A percentile compares a stretch with the other conserved stretches of the same genome.
Evolutionary conservation across 2,797 vertebrate species (phyloP).

Genomic region (Scarus forsteni): DNA sequence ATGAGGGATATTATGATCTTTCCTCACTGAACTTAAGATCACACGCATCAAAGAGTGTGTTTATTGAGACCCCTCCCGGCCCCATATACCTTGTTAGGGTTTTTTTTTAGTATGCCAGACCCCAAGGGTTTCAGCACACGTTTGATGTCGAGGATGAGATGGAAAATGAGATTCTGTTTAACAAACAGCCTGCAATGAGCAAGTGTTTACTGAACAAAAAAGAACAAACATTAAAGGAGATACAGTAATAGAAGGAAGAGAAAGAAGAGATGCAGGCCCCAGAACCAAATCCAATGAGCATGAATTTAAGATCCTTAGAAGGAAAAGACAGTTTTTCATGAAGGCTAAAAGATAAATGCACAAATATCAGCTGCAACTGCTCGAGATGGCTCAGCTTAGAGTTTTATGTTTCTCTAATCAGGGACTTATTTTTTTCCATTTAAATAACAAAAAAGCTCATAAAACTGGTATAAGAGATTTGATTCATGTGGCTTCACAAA

Average conservation of each 20-base stretch:
- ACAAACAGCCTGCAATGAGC: conserved; percentile 66
- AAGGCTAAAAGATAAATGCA: neutral
- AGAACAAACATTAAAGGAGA: conserved; percentile 36
- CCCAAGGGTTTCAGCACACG: conserved; percentile 48
- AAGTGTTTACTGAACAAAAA: conserved; percentile 65
- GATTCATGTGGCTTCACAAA: too few relatives aligned
- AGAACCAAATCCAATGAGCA: neutral
- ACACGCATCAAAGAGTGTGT: conserved; percentile 65
- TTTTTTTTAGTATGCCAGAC: conserved; percentile 57
- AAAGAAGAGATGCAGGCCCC: conserved; percentile 4
- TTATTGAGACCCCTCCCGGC: conserved; percentile 63
- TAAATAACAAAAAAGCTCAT: too few relatives aligned
- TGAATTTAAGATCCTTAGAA: conserved; percentile 1
- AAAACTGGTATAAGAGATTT: too few relatives aligned
- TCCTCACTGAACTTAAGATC: conserved; percentile 53
- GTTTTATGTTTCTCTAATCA: too few relatives aligned
- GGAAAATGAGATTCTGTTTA: conserved; percentile 68
- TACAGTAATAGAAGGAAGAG: conserved; percentile 1
- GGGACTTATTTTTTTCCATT: too few relatives aligned
- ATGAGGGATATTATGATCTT: conserved; percentile 34
- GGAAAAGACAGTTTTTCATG: neutral
- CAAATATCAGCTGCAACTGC: neutral
- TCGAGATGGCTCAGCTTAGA: neutral
- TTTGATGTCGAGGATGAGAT: conserved; percentile 75
- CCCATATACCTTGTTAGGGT: conserved; percentile 65